Conservation (phyloP, 2,888 invertebrate species). For the Chymomyza caudatula region DNA sequence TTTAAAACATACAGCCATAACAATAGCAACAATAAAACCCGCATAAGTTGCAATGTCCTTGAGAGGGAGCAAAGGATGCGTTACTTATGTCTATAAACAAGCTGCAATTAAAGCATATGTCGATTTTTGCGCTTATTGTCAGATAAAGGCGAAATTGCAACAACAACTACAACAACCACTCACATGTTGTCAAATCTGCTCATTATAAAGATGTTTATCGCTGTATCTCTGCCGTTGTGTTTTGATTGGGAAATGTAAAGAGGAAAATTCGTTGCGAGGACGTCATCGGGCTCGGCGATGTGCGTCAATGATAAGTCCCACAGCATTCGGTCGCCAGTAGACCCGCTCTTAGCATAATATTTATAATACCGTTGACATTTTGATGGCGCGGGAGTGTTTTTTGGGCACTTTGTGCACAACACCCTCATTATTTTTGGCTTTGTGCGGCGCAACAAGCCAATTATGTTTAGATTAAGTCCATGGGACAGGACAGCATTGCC, state of each 20-base stretch:
- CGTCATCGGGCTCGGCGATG: background rate
- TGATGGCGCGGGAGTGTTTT: conserved; percentile 20
- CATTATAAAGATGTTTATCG: conserved; percentile 75
- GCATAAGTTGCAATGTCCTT: conserved; percentile 33
- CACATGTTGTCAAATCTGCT: conserved; percentile 47
- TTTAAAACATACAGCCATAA: conserved; percentile 18
- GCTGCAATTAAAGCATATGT: conserved; percentile 67
- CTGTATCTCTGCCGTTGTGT: conserved; percentile 42
- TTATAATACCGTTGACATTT: conserved; percentile 42
- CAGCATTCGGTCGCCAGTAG: background rate
- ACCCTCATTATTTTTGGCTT: conserved; percentile 71
- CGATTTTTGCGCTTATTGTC: conserved; percentile 6
- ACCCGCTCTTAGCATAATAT: conserved; percentile 2
- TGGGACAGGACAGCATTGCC: conserved; percentile 16
- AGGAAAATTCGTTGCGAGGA: conserved; percentile 24
- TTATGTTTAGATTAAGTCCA: conserved; percentile 61
- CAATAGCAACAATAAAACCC: conserved; percentile 29
- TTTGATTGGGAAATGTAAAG: conserved; percentile 37
- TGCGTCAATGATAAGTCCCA: conserved; percentile 11
- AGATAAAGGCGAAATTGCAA: background rate
- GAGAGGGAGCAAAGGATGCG: background rate
- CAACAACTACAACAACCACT: conserved; percentile 7
- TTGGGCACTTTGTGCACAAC: conserved; percentile 2
- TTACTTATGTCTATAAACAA: conserved; percentile 35
- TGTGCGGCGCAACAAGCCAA: conserved; percentile 61